Conservation (phyloP, 2,888 invertebrate genomes). For the Drosophila kanekoi region DNA sequence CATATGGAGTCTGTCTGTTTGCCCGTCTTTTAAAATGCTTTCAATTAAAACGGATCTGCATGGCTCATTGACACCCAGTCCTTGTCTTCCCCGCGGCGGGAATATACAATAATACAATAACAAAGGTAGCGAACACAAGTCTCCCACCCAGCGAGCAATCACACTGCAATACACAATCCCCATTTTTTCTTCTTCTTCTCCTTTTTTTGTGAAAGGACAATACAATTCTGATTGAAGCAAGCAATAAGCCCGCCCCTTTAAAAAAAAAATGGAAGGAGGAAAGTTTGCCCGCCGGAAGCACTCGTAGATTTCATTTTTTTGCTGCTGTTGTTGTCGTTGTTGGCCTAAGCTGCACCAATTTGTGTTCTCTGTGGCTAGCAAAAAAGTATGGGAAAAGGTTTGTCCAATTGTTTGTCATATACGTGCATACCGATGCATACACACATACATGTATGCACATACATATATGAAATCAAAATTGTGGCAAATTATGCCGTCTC, state of each 20-base stretch:
- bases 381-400: constrained; percentile 21
- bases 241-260: constrained; percentile 40
- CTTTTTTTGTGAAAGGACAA: constrained; percentile 34
- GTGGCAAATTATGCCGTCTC: constrained; percentile 45
- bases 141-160: constrained; percentile 30
- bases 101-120: constrained; percentile 10
- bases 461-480: constrained; percentile 26
- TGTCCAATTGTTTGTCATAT: constrained; percentile 45
- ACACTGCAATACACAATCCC: constrained; percentile 28
- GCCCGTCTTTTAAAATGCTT: constrained; percentile 18
- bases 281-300: constrained; percentile 54
- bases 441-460: neutral
- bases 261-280: constrained; percentile 9
- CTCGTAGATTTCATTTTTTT: constrained; percentile 50
- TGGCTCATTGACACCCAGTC: constrained; percentile 44
- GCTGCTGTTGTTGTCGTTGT: constrained; percentile 7
- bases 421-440: neutral
- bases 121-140: constrained; percentile 34
- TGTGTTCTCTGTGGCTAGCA: constrained; percentile 34
- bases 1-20: neutral
- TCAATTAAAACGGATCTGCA: constrained; percentile 47
- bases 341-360: constrained; percentile 61
- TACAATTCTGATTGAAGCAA: constrained; percentile 57
- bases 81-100: neutral
- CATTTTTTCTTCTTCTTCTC: neutral